Evolutionary conservation across 2,797 vertebrate species (phyloP), one percentile per base, ranked within the genome.

Genomic region (Intellagama lesueurii): DNA sequence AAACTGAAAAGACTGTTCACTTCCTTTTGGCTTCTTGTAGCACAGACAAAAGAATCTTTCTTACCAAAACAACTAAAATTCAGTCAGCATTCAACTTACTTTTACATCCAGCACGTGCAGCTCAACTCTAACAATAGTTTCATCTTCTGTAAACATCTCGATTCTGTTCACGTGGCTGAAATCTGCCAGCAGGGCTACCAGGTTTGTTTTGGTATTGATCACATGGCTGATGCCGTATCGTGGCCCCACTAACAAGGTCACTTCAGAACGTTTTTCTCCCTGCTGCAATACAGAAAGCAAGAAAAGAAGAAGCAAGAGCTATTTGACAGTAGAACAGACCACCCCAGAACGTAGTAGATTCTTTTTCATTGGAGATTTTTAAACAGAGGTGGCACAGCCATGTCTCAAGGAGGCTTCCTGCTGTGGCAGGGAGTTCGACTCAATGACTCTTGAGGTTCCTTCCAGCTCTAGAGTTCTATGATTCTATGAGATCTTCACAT

Each of bases 161-260:
- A 99, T 99, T 93, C 98, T 98, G 96, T 99, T 99, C 89, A 99
- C 99, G 0, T 99, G 99, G 95, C 99, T 99, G 96, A 99, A 99
- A 95, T 99, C 99, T 1, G 99, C 99, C 94, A 99, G 97, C 40
- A 99, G 98, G 19, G 99, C 99, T 93, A 99, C 98, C 91, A 99
- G 97, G 89, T 99, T 99, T 87, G 99, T 99, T 97, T 99, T 99
- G 95, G 99, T 98, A 97, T 99, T 99, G 91, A 99, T 99, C 90
- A 99, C 99, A 5, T 99, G 99, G 91, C 99, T 99, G 96, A 99
- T 99, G 83, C 99, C 99, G 0, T 99, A 99, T 66, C 98, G 97
- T 0, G 99, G 99, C n/a, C 99, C 99, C 78, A 99, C 98, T 90
- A 99, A 95, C 88, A 99, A 96, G 66, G 99, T 99, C 92, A 99